These are phyloP conservation scores for Sceloporus tristichus DNA, from an alignment of 2,113 vertebrate species.

Conservation along the genomic window DNA sequence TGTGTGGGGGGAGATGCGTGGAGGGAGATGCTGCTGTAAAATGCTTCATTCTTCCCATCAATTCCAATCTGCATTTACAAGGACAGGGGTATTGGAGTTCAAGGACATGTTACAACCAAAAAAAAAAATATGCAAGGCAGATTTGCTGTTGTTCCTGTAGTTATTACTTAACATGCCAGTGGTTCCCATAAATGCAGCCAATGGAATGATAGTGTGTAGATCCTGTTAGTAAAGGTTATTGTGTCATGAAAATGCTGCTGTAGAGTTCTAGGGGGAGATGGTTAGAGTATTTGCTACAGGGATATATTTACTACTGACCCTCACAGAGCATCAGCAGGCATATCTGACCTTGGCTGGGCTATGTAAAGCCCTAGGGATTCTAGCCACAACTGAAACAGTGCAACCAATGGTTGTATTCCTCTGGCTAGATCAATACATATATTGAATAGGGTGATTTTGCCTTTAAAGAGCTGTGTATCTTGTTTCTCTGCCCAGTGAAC, in stretches of 20 bases:
- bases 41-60: background rate
- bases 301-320: constrained; percentile 57
- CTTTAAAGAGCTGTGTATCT: constrained; percentile 42
- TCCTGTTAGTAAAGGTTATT: constrained; percentile 16
- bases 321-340: constrained; percentile 63
- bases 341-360: constrained; percentile 63
- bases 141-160: background rate
- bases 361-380: constrained; percentile 40
- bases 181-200: background rate
- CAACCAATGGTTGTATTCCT: constrained; percentile 47
- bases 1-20: too few species aligned
- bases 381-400: constrained; percentile 25
- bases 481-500: background rate
- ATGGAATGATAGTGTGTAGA: background rate
- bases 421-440: constrained; percentile 62
- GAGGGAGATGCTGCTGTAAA: background rate
- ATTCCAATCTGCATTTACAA: background rate
- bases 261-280: constrained; percentile 27
- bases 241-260: constrained; percentile 11
- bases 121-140: background rate
- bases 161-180: background rate
- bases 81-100: background rate
- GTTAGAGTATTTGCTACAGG: constrained; percentile 44
- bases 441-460: constrained; percentile 46
- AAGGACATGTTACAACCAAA: background rate